A percentile compares a stretch with the other conserved stretches of the same genome.
phyloP scores from a whole-genome alignment of 2,113 vertebrate species.

The Limanda limanda region DNA sequence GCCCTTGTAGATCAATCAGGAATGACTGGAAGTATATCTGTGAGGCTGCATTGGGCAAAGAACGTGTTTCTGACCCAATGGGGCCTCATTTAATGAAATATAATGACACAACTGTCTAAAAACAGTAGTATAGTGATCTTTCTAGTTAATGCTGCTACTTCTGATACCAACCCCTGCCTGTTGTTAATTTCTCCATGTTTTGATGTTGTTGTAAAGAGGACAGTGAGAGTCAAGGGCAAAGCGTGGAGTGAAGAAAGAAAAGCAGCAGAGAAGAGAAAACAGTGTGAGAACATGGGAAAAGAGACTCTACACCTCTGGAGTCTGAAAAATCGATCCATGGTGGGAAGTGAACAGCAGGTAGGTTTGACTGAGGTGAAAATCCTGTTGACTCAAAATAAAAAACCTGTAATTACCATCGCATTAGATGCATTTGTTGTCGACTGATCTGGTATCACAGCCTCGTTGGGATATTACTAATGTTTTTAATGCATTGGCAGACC shows the following conservation, averaged over 20 bases:
- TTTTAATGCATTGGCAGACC: not conserved
- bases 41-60: not conserved
- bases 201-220: slow-evolving; percentile 5
- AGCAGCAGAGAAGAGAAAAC: slow-evolving; percentile 20
- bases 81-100: not conserved
- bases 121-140: not conserved
- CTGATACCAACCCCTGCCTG: not conserved
- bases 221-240: slow-evolving; percentile 41
- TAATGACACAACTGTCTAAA: not conserved
- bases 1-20: too few relatives aligned
- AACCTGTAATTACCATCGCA: slow-evolving; percentile 30
- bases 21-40: too few relatives aligned
- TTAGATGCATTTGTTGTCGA: slow-evolving; percentile 33
- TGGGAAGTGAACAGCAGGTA: slow-evolving; percentile 26
- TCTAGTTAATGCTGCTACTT: too few relatives aligned
- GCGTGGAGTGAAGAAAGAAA: slow-evolving; percentile 9
- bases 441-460: slow-evolving; percentile 3
- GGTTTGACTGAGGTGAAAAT: slow-evolving; percentile 44
- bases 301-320: slow-evolving; percentile 12
- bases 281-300: slow-evolving; percentile 30
- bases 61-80: not conserved
- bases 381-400: slow-evolving; percentile 36
- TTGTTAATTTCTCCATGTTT: not conserved
- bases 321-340: slow-evolving; percentile 34
- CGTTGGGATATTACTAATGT: slow-evolving; percentile 2